Evolutionary conservation across 1,140 invertebrate species (phyloP).

Genomic region (Cherax destructor): DNA sequence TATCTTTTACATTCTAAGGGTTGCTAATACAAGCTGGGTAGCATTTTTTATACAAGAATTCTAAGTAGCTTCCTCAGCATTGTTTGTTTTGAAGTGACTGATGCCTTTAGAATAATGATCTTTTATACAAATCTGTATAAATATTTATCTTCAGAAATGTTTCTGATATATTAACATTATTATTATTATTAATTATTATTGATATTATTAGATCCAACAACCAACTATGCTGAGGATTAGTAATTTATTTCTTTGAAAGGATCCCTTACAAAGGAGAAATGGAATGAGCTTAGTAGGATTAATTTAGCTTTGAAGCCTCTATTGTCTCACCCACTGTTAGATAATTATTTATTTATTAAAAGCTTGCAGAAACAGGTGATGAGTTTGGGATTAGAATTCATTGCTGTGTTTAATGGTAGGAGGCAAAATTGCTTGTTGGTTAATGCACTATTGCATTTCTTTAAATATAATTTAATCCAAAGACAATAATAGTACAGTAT

Average conservation of each 20-base stretch:
- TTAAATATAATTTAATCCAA: neutral
- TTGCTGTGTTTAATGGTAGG: neutral
- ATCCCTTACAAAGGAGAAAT: neutral
- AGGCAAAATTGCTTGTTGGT: neutral
- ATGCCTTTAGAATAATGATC: neutral
- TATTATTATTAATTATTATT: too few relatives aligned
- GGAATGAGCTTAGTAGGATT: conserved; percentile 8
- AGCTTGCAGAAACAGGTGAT: neutral
- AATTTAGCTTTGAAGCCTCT: neutral
- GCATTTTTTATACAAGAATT: neutral
- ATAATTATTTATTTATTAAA: conserved; percentile 6
- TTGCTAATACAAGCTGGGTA: neutral
- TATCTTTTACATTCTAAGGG: neutral
- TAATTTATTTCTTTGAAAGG: conserved; percentile 4
- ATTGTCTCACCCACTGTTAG: neutral
- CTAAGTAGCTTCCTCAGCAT: neutral
- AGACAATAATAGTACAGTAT: neutral
- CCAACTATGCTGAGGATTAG: neutral
- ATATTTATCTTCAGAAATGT: too few relatives aligned
- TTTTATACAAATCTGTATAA: too few relatives aligned
- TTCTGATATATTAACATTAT: too few relatives aligned
- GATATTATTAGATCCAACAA: neutral
- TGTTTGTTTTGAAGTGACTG: neutral
- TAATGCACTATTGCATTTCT: neutral
- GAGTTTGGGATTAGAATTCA: neutral